Percentiles rank a stretch among this genome's conserved stretches.
Conservation (phyloP, 2,888 invertebrate genomes). For the Orthosia gracilis region DNA sequence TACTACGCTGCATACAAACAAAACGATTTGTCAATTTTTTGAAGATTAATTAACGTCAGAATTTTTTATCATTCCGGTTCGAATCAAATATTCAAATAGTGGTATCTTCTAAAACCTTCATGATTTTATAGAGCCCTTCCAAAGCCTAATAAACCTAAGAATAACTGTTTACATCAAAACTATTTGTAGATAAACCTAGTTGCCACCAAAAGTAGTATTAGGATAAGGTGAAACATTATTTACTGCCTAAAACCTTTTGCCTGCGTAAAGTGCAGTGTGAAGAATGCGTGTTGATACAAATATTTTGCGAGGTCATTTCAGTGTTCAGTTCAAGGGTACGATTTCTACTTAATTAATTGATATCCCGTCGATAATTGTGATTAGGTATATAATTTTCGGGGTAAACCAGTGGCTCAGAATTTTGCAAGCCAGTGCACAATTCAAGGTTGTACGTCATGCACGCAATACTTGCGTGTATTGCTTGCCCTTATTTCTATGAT, state of each 20-base stretch:
- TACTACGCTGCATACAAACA: conserved; percentile 9
- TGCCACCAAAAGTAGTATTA: not conserved
- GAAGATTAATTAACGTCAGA: not conserved
- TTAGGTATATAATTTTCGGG: conserved; percentile 42
- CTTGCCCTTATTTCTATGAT: conserved; percentile 22
- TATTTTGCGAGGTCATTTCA: conserved; percentile 26
- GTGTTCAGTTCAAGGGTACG: conserved; percentile 43
- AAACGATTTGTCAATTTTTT: not conserved
- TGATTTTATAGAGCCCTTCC: not conserved
- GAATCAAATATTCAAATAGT: not conserved
- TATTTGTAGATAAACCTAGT: not conserved
- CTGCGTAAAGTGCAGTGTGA: too few species aligned
- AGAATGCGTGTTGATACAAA: not conserved
- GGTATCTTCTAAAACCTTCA: not conserved
- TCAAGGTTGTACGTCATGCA: conserved; percentile 41
- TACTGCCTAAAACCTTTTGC: not conserved
- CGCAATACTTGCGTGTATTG: conserved; percentile 36
- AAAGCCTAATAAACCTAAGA: not conserved
- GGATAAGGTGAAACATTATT: too few species aligned
- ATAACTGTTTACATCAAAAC: not conserved
- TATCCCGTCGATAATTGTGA: conserved; percentile 30
- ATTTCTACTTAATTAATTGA: conserved; percentile 43
- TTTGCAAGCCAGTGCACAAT: conserved; percentile 24
- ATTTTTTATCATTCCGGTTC: not conserved
- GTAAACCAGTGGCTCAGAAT: conserved; percentile 25